phyloP scores from a whole-genome alignment of 2,797 vertebrate genomes.

The Labeo calbasu region DNA sequence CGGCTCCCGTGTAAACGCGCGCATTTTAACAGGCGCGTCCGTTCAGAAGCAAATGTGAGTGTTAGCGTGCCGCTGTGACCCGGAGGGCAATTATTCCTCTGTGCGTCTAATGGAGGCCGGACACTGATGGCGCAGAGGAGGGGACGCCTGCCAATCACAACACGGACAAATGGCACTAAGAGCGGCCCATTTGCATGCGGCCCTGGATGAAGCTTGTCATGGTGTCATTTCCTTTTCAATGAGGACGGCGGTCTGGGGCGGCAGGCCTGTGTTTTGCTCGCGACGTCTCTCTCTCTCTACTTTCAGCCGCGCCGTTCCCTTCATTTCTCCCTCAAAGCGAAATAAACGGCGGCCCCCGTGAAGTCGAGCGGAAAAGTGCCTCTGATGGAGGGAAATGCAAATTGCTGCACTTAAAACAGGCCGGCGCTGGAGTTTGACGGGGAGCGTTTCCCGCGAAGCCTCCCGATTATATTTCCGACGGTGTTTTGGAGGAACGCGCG shows the following conservation, averaged over 20 bases:
- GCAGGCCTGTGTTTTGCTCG: slow-evolving; percentile 46
- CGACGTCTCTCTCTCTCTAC: slow-evolving; percentile 14
- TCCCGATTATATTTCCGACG: slow-evolving; percentile 18
- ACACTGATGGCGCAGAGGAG: slow-evolving; percentile 78
- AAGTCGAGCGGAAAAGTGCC: slow-evolving; percentile 76
- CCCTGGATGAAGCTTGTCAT: slow-evolving; percentile 69
- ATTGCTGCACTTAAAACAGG: slow-evolving; percentile 62
- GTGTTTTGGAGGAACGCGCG: neutral
- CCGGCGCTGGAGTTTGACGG: slow-evolving; percentile 22
- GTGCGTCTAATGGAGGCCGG: slow-evolving; percentile 81
- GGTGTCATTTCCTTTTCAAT: slow-evolving; percentile 71
- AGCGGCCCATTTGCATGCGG: slow-evolving; percentile 74
- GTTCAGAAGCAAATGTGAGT: slow-evolving; percentile 69
- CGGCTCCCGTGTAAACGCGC: slow-evolving; percentile 96
- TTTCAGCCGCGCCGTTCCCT: slow-evolving; percentile 40
- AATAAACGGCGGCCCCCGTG: slow-evolving; percentile 74
- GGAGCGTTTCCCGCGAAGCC: neutral
- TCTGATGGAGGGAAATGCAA: slow-evolving; percentile 77
- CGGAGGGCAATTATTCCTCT: slow-evolving; percentile 82
- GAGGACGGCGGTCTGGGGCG: slow-evolving; percentile 62
- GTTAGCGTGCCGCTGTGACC: slow-evolving; percentile 73
- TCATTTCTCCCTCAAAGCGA: slow-evolving; percentile 53
- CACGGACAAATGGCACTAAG: slow-evolving; percentile 70
- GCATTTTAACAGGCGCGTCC: slow-evolving; percentile 77
- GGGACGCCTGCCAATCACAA: slow-evolving; percentile 83